Evolutionary conservation across 1,140 invertebrate genomes (phyloP).

Genomic region (Drepana arcuata): DNA sequence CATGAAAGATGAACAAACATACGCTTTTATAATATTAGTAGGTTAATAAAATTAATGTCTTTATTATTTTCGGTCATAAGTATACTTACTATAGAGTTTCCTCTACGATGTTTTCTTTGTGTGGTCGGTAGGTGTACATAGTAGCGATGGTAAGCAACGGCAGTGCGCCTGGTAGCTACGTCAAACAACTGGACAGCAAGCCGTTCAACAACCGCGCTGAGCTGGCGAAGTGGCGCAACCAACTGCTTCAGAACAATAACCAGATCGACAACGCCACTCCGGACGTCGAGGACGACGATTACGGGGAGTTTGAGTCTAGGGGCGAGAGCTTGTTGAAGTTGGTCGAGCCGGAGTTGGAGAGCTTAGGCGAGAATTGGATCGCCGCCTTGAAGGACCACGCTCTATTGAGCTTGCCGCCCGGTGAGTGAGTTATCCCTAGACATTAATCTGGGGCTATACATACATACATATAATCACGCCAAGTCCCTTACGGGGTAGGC

Average conservation of each 20-base stretch:
- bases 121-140: slow-evolving; percentile 91
- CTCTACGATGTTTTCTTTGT: too few relatives aligned
- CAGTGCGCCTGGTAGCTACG: slow-evolving; percentile 75
- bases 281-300: slow-evolving; percentile 74
- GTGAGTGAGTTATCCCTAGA: slow-evolving; percentile 73
- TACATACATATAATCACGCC: too few relatives aligned
- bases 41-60: too few relatives aligned
- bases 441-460: too few relatives aligned
- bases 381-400: slow-evolving; percentile 96
- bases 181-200: slow-evolving; percentile 56
- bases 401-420: slow-evolving; percentile 90
- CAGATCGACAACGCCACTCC: slow-evolving; percentile 36
- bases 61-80: too few relatives aligned
- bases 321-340: slow-evolving; percentile 89
- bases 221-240: slow-evolving; percentile 48
- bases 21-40: too few relatives aligned
- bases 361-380: slow-evolving; percentile 94
- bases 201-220: slow-evolving; percentile 46
- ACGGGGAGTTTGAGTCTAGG: slow-evolving; percentile 81
- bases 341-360: slow-evolving; percentile 93
- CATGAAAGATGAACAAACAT: too few relatives aligned
- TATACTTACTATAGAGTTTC: too few relatives aligned
- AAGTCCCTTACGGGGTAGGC: too few relatives aligned
- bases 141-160: slow-evolving; percentile 91
- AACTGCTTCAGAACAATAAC: slow-evolving; percentile 38